Evolutionary conservation across 2,113 vertebrate genomes (phyloP).

Genomic region (Donacobius atricapilla): DNA sequence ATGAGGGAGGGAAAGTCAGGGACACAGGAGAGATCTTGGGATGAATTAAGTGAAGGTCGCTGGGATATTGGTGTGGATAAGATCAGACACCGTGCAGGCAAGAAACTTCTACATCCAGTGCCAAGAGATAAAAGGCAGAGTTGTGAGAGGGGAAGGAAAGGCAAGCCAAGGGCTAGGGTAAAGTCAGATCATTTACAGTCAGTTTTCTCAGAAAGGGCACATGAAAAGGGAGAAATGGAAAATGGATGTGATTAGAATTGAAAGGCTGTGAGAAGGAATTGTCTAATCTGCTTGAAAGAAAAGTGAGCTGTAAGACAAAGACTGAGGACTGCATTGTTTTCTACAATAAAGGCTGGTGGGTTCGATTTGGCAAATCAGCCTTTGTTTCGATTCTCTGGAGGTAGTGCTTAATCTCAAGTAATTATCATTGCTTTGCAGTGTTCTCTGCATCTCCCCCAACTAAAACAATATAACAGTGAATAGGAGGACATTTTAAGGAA

Average conservation of each 20-base stretch:
- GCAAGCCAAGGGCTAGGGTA: neutral
- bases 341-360: neutral
- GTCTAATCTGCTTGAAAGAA: neutral
- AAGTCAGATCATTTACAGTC: neutral
- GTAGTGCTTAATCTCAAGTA: conserved; percentile 10
- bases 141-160: neutral
- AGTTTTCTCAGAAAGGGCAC: neutral
- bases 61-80: neutral
- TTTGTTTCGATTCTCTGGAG: neutral
- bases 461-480: neutral
- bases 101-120: neutral
- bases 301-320: conserved; percentile 18
- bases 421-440: neutral
- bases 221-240: neutral
- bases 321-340: neutral
- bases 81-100: neutral
- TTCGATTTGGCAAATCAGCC: neutral
- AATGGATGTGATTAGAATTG: conserved; percentile 16
- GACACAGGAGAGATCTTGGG: neutral
- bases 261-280: neutral
- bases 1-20: neutral
- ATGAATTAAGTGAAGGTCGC: neutral
- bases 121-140: neutral
- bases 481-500: neutral
- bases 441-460: neutral